Conservation (phyloP, 2,888 invertebrate species). For the Spilarctia lutea region DNA sequence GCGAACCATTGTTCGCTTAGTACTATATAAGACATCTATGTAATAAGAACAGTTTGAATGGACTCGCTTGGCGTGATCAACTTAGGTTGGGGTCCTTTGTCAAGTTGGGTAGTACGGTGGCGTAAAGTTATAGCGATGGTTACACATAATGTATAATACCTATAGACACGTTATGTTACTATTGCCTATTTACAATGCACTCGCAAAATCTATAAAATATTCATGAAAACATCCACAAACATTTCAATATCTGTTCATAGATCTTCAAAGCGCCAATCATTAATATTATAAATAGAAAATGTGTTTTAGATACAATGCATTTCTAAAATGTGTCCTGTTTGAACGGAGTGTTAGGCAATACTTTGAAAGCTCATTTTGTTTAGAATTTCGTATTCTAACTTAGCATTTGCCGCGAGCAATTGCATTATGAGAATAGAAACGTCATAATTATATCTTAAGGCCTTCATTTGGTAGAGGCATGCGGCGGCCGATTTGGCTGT, state of each 20-base stretch:
- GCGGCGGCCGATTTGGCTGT: conserved; percentile 80
- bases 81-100: not conserved
- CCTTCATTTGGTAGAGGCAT: conserved; percentile 28
- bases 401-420: not conserved
- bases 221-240: not conserved
- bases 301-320: conserved; percentile 20
- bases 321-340: conserved; percentile 17
- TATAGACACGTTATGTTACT: conserved; percentile 15
- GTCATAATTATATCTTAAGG: conserved; percentile 25
- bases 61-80: not conserved
- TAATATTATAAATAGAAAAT: conserved; percentile 20
- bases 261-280: conserved; percentile 4
- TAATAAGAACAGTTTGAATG: not conserved
- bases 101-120: conserved; percentile 26
- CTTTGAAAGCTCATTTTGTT: not conserved
- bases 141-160: conserved; percentile 21
- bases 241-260: conserved; percentile 1
- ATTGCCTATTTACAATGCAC: not conserved
- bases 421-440: not conserved
- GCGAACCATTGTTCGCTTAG: conserved; percentile 15
- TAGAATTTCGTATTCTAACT: not conserved
- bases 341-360: conserved; percentile 1
- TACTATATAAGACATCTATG: not conserved
- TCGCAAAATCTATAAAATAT: not conserved
- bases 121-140: conserved; percentile 36